Evolutionary conservation across 2,113 vertebrate species (phyloP), one percentile per base, ranked within the genome.

Genomic region (Tor tambroides): DNA sequence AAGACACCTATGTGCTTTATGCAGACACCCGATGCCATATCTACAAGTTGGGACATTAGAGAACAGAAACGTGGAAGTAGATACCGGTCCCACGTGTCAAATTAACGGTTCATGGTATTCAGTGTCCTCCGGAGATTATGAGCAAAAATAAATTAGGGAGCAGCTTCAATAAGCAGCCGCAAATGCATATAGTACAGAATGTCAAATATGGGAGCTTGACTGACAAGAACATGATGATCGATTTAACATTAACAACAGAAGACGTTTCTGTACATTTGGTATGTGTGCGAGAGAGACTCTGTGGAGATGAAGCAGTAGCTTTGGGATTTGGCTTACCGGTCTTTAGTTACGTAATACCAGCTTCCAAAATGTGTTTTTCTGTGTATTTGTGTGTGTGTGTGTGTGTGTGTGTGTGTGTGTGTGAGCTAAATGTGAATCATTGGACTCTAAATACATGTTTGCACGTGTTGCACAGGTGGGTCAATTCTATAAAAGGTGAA

Each of bases 61-160:
- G 49, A 59, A n/a, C 5, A 54, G 19, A 63, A 43, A 63, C n/a
- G 5, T 69, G 65, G 2, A 17, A 69, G 65, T 4, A 69, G 26
- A 67, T 9, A 26, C 69, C 35, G 59, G 14, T 46, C 43, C 43
- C 86, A 85, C 59, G 28, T 91, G 80, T 90, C 46, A 11, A 35
- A 54, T 77, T 89, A 15, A 82, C 19, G 83, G 91, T 67, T 85
- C 88, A 88, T 0, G 12, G 67, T 80, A 89, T 92, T 90, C 88
- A 87, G 5, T 43, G 26, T 87, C 38, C 54, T 51, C 32, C 51
- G 51, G 28, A 51, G 87, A 89, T 91, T 75, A 79, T 86, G 71
- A 87, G 72, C 78, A 88, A 83, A 89, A 92, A 92, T 84, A 92
- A 89, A 91, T 78, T 35, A 87, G 81, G 83, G 84, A 90, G 86